Evolutionary conservation across 1,140 invertebrate species (phyloP), one percentile per base, ranked within the genome.

Genomic region (Samia ricini): DNA sequence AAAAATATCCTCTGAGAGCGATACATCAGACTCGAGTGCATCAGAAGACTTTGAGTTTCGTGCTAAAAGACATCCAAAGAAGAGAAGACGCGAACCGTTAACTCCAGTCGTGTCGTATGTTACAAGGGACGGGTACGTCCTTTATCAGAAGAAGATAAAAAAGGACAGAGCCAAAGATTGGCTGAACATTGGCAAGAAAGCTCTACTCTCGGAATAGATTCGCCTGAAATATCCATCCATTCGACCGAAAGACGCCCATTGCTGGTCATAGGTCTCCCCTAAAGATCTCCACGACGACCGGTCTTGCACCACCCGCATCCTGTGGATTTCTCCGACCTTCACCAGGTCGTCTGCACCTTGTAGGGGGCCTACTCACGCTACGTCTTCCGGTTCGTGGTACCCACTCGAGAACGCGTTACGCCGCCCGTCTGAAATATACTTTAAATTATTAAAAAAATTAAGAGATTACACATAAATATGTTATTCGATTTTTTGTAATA

Each of bases 141-240:
- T 86, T 8, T 88, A 85, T 60, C 81, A 86, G 60, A 86, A 86
- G 56, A 86, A 86, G 61, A 79, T 86, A 23, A 81, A 78, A 59
- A 81, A 78, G 20, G 76, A 85, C 15, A 76, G 73, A 21, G 78
- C 83, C 10, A 77, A 64, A 23, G 83, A 86, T 54, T 88, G 81
- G 81, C 57, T 85, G n/a, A 71, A 77, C 1, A 51, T 82, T 20
- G 68, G 69, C 18, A 72, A 56, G 22, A 71, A 71, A 26, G 15
- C 4, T 15, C 7, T 12, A 3, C 12, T 42, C 3, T 12, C 15
- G 33, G 33, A 42, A 1, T 42, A 42, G 33, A 15, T 42, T 42
- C 33, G n/a, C 33, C 4, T 42, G 33, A 42, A 42, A 26, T 8
- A 26, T n/a, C n/a, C n/a, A n/a, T n/a, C n/a, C n/a, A n/a, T n/a